Conservation (phyloP, 2,113 vertebrate species). For the Nycticorax nycticorax region DNA sequence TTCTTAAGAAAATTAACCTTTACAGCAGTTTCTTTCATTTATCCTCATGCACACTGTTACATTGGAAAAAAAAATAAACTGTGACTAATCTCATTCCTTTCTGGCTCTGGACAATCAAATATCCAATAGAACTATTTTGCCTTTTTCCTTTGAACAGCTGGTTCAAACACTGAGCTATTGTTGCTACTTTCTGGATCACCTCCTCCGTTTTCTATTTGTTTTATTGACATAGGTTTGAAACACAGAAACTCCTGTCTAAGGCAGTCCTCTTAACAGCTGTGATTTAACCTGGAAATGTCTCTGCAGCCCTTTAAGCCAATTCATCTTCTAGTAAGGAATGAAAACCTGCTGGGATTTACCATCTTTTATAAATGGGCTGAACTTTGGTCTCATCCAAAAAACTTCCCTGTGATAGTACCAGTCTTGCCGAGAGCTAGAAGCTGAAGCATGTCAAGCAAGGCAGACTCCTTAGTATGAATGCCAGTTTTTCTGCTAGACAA, state of each 20-base stretch:
- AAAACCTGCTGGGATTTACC: not conserved
- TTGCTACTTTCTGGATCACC: not conserved
- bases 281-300: constrained; percentile 1
- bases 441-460: not conserved
- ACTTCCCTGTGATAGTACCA: not conserved
- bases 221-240: not conserved
- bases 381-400: not conserved
- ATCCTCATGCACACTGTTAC: not conserved
- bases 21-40: not conserved
- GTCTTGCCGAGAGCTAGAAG: not conserved
- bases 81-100: not conserved
- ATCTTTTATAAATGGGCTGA: not conserved
- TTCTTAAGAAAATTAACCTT: not conserved
- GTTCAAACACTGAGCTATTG: not conserved
- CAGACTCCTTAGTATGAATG: not conserved
- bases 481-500: not conserved
- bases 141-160: not conserved
- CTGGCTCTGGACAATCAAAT: not conserved
- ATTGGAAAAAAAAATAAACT: not conserved
- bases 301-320: not conserved
- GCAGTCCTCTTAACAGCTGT: not conserved
- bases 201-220: not conserved
- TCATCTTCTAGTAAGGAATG: not conserved
- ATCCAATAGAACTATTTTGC: not conserved
- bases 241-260: not conserved